Conservation (phyloP, 2,797 vertebrate species). For the Chrosomus eos region DNA sequence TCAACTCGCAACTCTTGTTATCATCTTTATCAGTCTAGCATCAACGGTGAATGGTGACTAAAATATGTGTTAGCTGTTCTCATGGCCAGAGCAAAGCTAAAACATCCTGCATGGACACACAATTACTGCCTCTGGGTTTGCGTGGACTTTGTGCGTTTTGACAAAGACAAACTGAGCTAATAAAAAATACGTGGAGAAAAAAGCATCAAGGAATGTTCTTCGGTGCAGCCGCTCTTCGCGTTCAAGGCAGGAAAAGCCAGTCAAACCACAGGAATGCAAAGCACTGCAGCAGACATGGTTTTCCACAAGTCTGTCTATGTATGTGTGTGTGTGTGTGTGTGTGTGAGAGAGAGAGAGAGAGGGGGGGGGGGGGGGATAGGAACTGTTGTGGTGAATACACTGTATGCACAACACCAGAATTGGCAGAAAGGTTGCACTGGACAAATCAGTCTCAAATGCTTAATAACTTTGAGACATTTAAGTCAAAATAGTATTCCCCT, state of each 20-base stretch:
- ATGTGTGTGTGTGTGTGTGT: conserved; percentile 14
- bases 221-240: conserved; percentile 57
- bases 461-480: not conserved
- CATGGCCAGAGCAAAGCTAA: conserved; percentile 6
- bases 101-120: conserved; percentile 4
- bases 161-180: conserved; percentile 51
- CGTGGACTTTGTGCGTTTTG: conserved; percentile 14
- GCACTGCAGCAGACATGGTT: conserved; percentile 69
- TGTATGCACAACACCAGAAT: conserved; percentile 30
- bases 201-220: conserved; percentile 65
- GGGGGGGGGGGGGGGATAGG: not conserved
- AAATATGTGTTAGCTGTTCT: conserved; percentile 8
- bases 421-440: not conserved
- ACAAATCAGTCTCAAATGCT: not conserved
- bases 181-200: conserved; percentile 42
- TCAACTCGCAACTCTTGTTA: conserved; percentile 23
- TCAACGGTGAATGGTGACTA: not conserved
- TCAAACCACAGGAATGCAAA: conserved; percentile 72
- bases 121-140: not conserved
- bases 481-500: not conserved
- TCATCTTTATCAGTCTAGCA: conserved; percentile 35
- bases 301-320: conserved; percentile 60
- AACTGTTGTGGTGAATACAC: conserved; percentile 29
- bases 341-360: not conserved
- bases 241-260: conserved; percentile 70